Conservation (phyloP, 30 jellyfish, hydroid and myxozoan species). For the Mastigias papua region DNA sequence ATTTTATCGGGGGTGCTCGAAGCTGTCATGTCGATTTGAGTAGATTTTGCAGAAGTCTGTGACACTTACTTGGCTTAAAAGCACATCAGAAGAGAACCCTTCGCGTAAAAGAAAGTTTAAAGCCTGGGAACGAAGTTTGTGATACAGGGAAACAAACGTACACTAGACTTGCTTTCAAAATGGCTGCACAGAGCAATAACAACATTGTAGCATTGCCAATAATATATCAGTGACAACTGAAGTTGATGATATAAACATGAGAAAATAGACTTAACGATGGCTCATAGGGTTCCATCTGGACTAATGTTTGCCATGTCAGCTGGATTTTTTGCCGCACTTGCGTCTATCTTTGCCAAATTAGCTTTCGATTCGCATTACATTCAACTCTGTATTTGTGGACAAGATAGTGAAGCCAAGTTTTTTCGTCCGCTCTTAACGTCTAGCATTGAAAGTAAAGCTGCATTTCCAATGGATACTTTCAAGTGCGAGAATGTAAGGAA, state of each 20-base stretch:
- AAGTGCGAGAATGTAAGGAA: conserved; percentile 20
- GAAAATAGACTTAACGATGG: no score
- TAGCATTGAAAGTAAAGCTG: background rate
- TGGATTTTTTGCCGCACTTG: conserved; percentile 72
- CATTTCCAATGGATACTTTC: background rate
- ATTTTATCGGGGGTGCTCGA: background rate
- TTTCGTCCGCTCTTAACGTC: background rate
- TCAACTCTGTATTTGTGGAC: background rate
- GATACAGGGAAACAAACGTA: conserved; percentile 36
- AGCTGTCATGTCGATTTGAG: background rate
- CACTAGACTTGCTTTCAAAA: background rate
- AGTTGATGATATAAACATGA: no score
- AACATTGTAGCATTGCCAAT: background rate
- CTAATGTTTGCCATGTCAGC: conserved; percentile 49
- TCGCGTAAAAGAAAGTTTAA: conserved; percentile 15
- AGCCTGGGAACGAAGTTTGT: conserved; percentile 20
- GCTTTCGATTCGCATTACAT: conserved; percentile 20
- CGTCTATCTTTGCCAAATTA: conserved; percentile 71
- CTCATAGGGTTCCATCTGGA: conserved; percentile 19
- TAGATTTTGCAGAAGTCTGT: background rate
- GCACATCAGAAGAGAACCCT: conserved; percentile 42
- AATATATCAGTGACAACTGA: no score
- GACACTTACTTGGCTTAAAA: conserved; percentile 64
- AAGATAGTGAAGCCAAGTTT: background rate
- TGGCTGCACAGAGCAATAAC: conserved; percentile 28